Base-by-base conservation (phyloP, 2,113 vertebrate species). In the Tetraodon nigroviridis region DNA sequence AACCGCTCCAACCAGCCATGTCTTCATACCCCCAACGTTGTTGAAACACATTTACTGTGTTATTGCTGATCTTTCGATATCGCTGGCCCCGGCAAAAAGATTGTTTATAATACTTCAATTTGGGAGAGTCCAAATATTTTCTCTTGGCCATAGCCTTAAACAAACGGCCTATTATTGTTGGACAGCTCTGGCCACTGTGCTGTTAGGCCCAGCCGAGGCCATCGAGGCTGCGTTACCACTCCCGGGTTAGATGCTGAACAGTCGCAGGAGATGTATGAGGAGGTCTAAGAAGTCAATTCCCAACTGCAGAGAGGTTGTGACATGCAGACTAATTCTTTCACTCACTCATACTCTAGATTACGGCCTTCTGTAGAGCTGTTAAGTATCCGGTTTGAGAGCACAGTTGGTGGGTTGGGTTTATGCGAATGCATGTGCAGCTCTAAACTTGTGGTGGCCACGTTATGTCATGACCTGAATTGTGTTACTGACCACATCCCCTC, bases 81-180 rank as follows among this genome's bases (percentile, higher is more conserved):
- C 81, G 60, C 65, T 59, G 54, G 67, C 67, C 80, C 60, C 76
- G 27, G 75, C 79, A 80, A 88, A 78, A 85, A 81, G 67, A 81
- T 79, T 90, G 83, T 89, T 90, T 88, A 78, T 69, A 89, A 85
- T 88, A 83, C 73, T 83, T 89, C 75, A 86, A 81, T 87, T 89
- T 85, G 62, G 81, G 71, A 84, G 79, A 89, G 79, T 88, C 82
- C 75, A 89, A 91, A 91, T 90, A 91, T 90, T 88, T 87, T 81
- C 71, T 65, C 71, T 81, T 77, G 82, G 85, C 82, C 73, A 64
- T 68, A 79, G 82, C 78, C 80, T 90, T 87, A 68, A 89, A 86
- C 83, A 89, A 90, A 87, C 89, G 81, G 71, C 47, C 3, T 87
- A 70, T 88, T 90, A 83, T 90, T 87, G 80, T 90, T 88, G 78